Percentiles rank a stretch among this genome's conserved stretches.
These are phyloP conservation scores for Ceratitis capitata DNA, from an alignment of 1,140 invertebrate species.

Conservation along the genomic window DNA sequence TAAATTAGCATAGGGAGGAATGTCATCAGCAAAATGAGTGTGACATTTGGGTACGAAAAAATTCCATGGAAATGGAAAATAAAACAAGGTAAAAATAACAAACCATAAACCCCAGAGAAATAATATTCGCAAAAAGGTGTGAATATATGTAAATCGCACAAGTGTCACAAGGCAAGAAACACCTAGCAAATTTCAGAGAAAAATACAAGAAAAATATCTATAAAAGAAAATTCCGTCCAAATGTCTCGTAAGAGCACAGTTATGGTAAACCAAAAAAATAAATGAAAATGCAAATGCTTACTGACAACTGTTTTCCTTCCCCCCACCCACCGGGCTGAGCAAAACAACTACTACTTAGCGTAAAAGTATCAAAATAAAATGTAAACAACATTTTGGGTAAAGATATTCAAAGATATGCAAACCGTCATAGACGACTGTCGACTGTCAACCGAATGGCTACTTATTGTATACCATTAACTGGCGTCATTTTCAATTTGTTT, in stretches of 20 bases:
- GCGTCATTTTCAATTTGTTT: constrained; percentile 16
- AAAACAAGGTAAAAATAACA: too few species aligned
- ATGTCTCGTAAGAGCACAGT: not conserved
- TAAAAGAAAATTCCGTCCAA: not conserved
- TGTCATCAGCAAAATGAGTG: not conserved
- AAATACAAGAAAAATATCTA: not conserved
- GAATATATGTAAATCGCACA: not conserved
- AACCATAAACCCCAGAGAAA: too few species aligned
- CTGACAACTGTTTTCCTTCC: not conserved
- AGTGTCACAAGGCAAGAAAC: not conserved
- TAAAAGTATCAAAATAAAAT: not conserved
- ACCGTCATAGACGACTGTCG: not conserved
- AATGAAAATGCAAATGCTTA: not conserved
- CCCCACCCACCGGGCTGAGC: too few species aligned
- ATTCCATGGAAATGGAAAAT: not conserved
- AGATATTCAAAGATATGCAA: not conserved
- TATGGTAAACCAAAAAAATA: not conserved
- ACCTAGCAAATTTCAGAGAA: not conserved
- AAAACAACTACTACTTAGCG: too few species aligned
- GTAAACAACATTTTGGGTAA: not conserved
- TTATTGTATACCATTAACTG: not conserved
- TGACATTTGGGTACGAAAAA: not conserved
- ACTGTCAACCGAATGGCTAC: not conserved
- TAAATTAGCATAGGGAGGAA: not conserved
- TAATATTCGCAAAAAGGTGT: not conserved